Conservation (phyloP, 2,113 vertebrate genomes). For the Gavialis gangeticus region DNA sequence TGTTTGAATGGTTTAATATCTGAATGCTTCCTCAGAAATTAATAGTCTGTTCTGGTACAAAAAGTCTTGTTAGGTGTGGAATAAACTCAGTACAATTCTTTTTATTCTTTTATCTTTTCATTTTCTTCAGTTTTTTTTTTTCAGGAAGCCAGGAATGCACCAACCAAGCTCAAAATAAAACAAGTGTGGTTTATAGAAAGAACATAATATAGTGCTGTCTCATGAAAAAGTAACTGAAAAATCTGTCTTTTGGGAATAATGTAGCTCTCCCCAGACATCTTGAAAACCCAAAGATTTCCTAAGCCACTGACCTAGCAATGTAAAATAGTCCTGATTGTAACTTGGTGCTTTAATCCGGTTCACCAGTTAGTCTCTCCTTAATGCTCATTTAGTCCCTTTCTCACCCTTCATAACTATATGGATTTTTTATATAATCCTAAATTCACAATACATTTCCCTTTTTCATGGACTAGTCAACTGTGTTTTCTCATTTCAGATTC, state of each 20-base stretch:
- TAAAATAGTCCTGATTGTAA: background rate
- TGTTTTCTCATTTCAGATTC: background rate
- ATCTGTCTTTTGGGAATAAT: background rate
- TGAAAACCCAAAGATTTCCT: constrained; percentile 30
- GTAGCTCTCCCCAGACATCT: background rate
- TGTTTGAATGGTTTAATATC: background rate
- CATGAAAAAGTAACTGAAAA: background rate
- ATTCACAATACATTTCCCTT: accelerated
- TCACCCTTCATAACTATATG: background rate
- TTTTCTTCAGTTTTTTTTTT: background rate
- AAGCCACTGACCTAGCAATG: background rate
- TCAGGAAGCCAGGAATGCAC: background rate
- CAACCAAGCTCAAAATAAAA: background rate
- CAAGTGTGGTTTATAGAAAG: background rate
- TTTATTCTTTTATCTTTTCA: background rate
- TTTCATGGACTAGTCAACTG: background rate
- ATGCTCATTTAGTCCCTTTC: background rate
- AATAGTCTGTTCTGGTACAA: background rate
- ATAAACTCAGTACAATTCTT: background rate
- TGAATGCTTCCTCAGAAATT: background rate
- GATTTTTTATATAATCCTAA: background rate
- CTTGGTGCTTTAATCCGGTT: background rate
- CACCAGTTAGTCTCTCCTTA: background rate
- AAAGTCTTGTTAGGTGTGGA: background rate
- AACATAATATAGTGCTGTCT: background rate